phyloP scores from a whole-genome alignment of 2,797 vertebrate genomes.

The Ctenopoma multispine region DNA sequence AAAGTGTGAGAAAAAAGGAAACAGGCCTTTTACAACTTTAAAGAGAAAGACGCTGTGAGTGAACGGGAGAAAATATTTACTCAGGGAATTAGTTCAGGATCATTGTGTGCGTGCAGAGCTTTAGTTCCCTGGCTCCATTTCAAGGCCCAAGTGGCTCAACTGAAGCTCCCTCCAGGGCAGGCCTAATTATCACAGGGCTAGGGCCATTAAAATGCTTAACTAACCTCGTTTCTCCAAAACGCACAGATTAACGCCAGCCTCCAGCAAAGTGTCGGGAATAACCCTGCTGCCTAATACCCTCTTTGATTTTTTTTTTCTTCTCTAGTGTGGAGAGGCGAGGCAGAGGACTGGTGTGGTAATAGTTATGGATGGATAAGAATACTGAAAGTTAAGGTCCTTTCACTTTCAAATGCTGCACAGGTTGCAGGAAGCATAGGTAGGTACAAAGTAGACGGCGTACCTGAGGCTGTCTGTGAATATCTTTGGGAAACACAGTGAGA shows the following conservation, averaged over 20 bases:
- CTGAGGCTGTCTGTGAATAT: slow-evolving; percentile 4
- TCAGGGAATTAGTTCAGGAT: slow-evolving; percentile 99
- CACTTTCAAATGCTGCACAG: slow-evolving; percentile 19
- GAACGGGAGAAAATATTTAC: slow-evolving; percentile 99
- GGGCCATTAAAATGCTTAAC: slow-evolving; percentile 99
- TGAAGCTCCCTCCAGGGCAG: slow-evolving; percentile 96
- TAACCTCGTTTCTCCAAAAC: slow-evolving; percentile 96
- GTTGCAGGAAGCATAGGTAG: slow-evolving; percentile 36
- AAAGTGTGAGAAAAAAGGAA: slow-evolving; percentile 64
- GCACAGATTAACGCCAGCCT: slow-evolving; percentile 96
- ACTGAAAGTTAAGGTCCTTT: slow-evolving; percentile 51
- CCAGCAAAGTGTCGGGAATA: slow-evolving; percentile 92
- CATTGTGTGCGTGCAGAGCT: slow-evolving; percentile 94
- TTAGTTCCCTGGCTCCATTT: slow-evolving; percentile 96
- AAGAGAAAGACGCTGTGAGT: slow-evolving; percentile 94
- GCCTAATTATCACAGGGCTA: slow-evolving; percentile 99
- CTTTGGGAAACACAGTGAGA: background rate
- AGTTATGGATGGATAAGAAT: slow-evolving; percentile 67
- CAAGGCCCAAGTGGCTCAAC: slow-evolving; percentile 97
- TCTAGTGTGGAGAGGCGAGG: slow-evolving; percentile 75
- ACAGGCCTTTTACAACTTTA: slow-evolving; percentile 87
- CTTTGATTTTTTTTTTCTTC: slow-evolving; percentile 90
- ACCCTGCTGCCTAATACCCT: slow-evolving; percentile 95
- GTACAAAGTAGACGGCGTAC: slow-evolving; percentile 4
- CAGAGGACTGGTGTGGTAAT: slow-evolving; percentile 68